These are phyloP conservation scores for Coleophora flavipennella DNA, from an alignment of 2,888 invertebrate species.

Conservation along the genomic window DNA sequence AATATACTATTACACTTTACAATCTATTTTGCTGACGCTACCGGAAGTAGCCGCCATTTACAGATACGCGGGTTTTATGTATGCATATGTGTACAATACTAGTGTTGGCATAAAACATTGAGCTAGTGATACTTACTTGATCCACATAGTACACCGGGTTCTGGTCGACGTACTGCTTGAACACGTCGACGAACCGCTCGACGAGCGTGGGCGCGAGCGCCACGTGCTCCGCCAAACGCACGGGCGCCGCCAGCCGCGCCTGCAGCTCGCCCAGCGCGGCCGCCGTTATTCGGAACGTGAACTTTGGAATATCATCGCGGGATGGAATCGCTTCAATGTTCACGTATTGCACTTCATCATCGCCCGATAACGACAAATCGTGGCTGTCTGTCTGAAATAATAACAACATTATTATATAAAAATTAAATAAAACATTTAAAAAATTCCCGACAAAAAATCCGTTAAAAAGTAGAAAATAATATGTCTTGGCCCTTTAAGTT, in stretches of 20 bases:
- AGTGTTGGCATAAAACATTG: too few species aligned
- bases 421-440: too few species aligned
- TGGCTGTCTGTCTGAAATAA: constrained; percentile 77
- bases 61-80: too few species aligned
- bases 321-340: constrained; percentile 83
- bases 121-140: constrained; percentile 48
- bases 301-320: constrained; percentile 73
- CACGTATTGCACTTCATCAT: constrained; percentile 82
- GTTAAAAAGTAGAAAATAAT: too few species aligned
- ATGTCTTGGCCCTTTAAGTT: too few species aligned
- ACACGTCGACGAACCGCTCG: constrained; percentile 88
- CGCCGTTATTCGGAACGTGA: constrained; percentile 83
- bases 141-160: constrained; percentile 76
- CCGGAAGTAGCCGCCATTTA: too few species aligned
- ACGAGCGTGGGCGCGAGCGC: constrained; percentile 79
- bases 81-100: too few species aligned
- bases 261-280: constrained; percentile 83
- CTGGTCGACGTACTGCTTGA: constrained; percentile 79
- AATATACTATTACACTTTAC: too few species aligned
- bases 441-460: too few species aligned
- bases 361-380: constrained; percentile 77
- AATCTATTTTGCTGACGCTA: too few species aligned
- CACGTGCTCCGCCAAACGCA: constrained; percentile 49
- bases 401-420: too few species aligned
- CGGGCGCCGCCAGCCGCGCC: constrained; percentile 34